Percentiles rank a stretch among this genome's conserved stretches.
phyloP scores from a whole-genome alignment of 2,888 invertebrate genomes.

The Drosophila vallismaia region DNA sequence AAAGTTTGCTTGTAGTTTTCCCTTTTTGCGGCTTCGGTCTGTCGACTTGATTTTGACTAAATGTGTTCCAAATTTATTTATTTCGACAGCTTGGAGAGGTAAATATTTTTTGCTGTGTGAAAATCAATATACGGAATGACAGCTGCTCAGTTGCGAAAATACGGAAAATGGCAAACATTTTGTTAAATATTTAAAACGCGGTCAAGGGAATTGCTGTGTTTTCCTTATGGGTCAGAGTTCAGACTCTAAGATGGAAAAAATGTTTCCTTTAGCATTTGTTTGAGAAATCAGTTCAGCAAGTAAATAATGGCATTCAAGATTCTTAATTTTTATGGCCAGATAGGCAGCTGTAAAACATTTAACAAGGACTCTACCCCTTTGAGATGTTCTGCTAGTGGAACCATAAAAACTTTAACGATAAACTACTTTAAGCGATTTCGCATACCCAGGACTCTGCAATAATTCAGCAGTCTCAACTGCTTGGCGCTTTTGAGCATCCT shows the following conservation, averaged over 20 bases:
- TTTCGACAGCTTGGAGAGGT: slow-evolving; percentile 59
- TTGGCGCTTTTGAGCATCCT: slow-evolving; percentile 21
- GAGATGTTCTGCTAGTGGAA: background rate
- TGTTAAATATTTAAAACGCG: slow-evolving; percentile 57
- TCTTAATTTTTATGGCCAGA: background rate
- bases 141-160: slow-evolving; percentile 46
- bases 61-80: slow-evolving; percentile 65
- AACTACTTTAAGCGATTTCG: slow-evolving; percentile 9
- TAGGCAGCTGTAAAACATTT: slow-evolving; percentile 5
- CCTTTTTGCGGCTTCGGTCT: slow-evolving; percentile 44
- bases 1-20: slow-evolving; percentile 50
- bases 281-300: slow-evolving; percentile 1
- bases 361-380: background rate
- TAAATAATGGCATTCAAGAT: background rate
- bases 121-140: slow-evolving; percentile 56
- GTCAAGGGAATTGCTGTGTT: slow-evolving; percentile 24
- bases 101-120: slow-evolving; percentile 17
- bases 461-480: slow-evolving; percentile 48
- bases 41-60: slow-evolving; percentile 58
- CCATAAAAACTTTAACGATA: slow-evolving; percentile 31
- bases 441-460: slow-evolving; percentile 12
- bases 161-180: slow-evolving; percentile 18
- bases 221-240: slow-evolving; percentile 8
- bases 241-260: background rate
- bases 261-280: slow-evolving; percentile 3